These are phyloP conservation scores for Lepidocyrtinus sp. DNA, from an alignment of 2,888 invertebrate species.

Conservation along the genomic window DNA sequence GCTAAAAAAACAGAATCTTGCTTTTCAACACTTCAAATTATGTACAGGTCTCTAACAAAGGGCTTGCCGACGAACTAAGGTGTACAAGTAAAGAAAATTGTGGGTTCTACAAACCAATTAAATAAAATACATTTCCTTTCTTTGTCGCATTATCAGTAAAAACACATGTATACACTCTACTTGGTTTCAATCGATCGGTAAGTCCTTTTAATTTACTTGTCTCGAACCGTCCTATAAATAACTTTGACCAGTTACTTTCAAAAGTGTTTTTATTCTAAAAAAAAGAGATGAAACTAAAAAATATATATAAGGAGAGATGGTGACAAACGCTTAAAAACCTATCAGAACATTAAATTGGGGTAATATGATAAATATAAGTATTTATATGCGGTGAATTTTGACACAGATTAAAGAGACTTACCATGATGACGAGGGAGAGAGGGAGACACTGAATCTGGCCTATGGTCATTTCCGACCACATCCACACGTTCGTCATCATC, in stretches of 20 bases:
- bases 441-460: slow-evolving; percentile 70
- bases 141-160: slow-evolving; percentile 49
- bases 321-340: too few species aligned
- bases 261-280: too few species aligned
- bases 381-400: too few species aligned
- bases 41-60: slow-evolving; percentile 37
- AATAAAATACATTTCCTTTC: slow-evolving; percentile 31
- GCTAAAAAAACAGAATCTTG: slow-evolving; percentile 32
- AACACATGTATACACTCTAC: slow-evolving; percentile 43
- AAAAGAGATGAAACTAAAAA: too few species aligned
- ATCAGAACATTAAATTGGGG: too few species aligned
- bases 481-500: slow-evolving; percentile 92
- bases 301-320: too few species aligned
- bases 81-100: not conserved
- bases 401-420: too few species aligned
- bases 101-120: slow-evolving; percentile 56
- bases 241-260: too few species aligned
- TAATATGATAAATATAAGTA: too few species aligned
- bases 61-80: slow-evolving; percentile 38
- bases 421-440: slow-evolving; percentile 68
- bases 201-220: not conserved
- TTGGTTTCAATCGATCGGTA: not conserved
- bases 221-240: too few species aligned
- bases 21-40: slow-evolving; percentile 54
- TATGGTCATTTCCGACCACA: slow-evolving; percentile 84